These are phyloP conservation scores for Holcopasites calliopsidis DNA, from an alignment of 1,140 invertebrate species.

Conservation along the genomic window DNA sequence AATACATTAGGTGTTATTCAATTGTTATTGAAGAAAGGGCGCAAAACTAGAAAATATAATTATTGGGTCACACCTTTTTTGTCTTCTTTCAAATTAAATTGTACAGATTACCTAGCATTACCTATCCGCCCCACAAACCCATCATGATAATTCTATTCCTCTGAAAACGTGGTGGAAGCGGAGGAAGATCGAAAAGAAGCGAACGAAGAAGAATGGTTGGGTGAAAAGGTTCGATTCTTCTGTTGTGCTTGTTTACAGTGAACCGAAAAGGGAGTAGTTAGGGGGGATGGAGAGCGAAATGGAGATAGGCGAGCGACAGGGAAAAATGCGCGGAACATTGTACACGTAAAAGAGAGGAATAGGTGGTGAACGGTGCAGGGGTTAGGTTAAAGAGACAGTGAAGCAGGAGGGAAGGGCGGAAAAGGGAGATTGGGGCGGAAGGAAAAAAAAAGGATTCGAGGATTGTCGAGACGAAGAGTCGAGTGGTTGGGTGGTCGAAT, in stretches of 20 bases:
- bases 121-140: too few species aligned
- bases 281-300: background rate
- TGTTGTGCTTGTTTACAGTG: slow-evolving; percentile 67
- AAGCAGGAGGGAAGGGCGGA: slow-evolving; percentile 36
- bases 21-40: too few species aligned
- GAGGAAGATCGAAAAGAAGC: background rate
- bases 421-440: slow-evolving; percentile 26
- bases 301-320: slow-evolving; percentile 15
- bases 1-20: too few species aligned
- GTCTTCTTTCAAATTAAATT: too few species aligned
- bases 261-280: slow-evolving; percentile 1
- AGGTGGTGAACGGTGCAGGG: background rate
- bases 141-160: too few species aligned
- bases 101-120: too few species aligned
- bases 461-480: slow-evolving; percentile 69
- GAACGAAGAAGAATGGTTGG: background rate
- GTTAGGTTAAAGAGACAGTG: slow-evolving; percentile 31
- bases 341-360: slow-evolving; percentile 38
- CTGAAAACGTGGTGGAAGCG: background rate
- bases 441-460: slow-evolving; percentile 65
- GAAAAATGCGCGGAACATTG: slow-evolving; percentile 51
- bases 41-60: too few species aligned
- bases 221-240: slow-evolving; percentile 57
- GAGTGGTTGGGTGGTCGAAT: slow-evolving; percentile 74
- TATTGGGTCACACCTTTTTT: too few species aligned